Conservation (phyloP, 1,140 invertebrate genomes). For the Nasonia giraulti region DNA sequence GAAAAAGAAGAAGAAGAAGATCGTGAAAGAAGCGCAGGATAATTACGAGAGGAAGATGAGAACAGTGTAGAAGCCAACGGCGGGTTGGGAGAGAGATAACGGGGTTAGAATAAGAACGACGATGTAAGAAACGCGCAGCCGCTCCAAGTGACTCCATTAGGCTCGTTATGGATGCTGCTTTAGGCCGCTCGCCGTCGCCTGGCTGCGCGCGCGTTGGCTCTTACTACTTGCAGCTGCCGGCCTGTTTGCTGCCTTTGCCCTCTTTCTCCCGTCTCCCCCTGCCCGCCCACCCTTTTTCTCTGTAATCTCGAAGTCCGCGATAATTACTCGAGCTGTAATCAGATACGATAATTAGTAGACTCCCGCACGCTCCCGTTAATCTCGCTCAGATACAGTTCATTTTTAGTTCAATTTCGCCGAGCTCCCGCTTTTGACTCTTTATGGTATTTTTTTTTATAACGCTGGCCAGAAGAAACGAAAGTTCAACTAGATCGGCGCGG, state of each 20-base stretch:
- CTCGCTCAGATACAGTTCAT: constrained; percentile 23
- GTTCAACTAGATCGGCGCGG: too few relatives aligned
- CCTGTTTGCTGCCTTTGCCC: not conserved
- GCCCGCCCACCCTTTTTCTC: not conserved
- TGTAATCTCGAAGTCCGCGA: constrained; percentile 10
- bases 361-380: constrained; percentile 8
- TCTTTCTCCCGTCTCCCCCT: not conserved
- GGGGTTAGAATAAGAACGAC: constrained; percentile 32
- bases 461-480: too few relatives aligned
- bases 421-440: not conserved
- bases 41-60: constrained; percentile 39
- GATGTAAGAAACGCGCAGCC: constrained; percentile 8
- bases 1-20: constrained; percentile 14
- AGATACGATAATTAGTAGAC: constrained; percentile 41
- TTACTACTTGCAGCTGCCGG: constrained; percentile 18
- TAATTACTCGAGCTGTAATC: constrained; percentile 35
- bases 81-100: not conserved
- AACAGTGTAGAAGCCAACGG: not conserved
- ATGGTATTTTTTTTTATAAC: not conserved
- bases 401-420: constrained; percentile 3
- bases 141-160: constrained; percentile 15
- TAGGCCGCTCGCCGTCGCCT: not conserved
- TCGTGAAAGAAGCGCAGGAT: not conserved
- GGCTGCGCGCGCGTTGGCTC: not conserved
- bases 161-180: constrained; percentile 34